phyloP scores from a whole-genome alignment of 2,113 vertebrate species.

The Brachyhypopomus gauderio region DNA sequence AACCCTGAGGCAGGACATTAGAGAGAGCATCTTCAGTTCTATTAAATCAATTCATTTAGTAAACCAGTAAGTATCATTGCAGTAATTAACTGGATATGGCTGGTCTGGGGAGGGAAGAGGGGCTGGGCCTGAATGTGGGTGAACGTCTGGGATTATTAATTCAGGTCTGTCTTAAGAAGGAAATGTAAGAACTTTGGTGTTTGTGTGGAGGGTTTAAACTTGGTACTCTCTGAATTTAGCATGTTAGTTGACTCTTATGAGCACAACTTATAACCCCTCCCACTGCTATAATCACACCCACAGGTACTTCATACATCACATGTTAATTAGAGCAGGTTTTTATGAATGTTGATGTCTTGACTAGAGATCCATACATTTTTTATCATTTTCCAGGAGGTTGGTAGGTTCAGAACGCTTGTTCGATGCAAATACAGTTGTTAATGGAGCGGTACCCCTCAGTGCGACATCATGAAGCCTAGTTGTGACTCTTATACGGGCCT shows the following conservation, averaged over 20 bases:
- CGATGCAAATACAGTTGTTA: constrained; percentile 38
- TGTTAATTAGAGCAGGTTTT: constrained; percentile 34
- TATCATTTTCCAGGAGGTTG: constrained; percentile 19
- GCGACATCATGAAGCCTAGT: constrained; percentile 50
- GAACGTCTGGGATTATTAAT: constrained; percentile 54
- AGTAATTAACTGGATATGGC: constrained; percentile 79
- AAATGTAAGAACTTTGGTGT: constrained; percentile 67
- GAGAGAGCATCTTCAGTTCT: constrained; percentile 86
- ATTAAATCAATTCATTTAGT: constrained; percentile 84
- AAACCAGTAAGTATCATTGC: constrained; percentile 89
- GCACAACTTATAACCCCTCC: constrained; percentile 35
- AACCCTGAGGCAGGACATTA: constrained; percentile 79
- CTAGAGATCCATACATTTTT: constrained; percentile 39
- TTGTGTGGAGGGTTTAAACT: constrained; percentile 50
- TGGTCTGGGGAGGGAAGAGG: constrained; percentile 53
- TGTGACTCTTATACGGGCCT: constrained; percentile 24
- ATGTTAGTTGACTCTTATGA: constrained; percentile 38
- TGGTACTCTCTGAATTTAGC: constrained; percentile 47
- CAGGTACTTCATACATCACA: constrained; percentile 15
- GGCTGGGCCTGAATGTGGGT: neutral
- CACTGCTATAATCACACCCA: neutral
- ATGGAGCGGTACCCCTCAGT: constrained; percentile 37
- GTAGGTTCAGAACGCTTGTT: constrained; percentile 51
- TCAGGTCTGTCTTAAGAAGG: constrained; percentile 70
- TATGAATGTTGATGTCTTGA: constrained; percentile 38